phyloP scores from a whole-genome alignment of 2,113 vertebrate species.

The Peromyscus leucopus region DNA sequence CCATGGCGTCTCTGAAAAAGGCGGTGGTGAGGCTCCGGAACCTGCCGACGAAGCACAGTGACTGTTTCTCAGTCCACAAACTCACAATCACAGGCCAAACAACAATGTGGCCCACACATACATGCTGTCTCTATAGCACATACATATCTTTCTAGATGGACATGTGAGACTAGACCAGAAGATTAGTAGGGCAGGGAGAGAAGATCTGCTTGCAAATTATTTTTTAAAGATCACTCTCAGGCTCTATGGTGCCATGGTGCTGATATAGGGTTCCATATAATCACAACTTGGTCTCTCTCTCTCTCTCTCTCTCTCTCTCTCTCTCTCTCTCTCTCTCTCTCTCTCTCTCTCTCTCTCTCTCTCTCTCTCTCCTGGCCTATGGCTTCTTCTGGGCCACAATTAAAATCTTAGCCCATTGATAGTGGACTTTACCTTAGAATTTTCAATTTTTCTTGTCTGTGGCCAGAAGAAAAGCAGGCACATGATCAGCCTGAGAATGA shows the following conservation, averaged over 20 bases:
- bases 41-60: conserved; percentile 76
- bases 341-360: not conserved
- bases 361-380: not conserved
- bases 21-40: conserved; percentile 96
- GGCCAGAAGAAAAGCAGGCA: conserved; percentile 33
- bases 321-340: not conserved
- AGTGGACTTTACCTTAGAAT: not conserved
- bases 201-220: not conserved
- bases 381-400: not conserved
- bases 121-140: fast-evolving
- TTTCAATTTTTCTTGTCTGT: conserved; percentile 40
- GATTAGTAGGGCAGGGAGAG: not conserved
- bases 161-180: not conserved
- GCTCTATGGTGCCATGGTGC: not conserved
- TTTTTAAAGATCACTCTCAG: not conserved
- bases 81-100: not conserved
- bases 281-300: not conserved
- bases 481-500: not conserved
- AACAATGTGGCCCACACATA: not conserved
- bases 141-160: not conserved
- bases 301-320: not conserved
- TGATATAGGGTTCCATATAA: not conserved
- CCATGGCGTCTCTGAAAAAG: conserved; percentile 98
- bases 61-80: not conserved
- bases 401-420: not conserved